These are phyloP conservation scores for Lingula anatina DNA, from an alignment of 2,888 invertebrate genomes.

Conservation along the genomic window DNA sequence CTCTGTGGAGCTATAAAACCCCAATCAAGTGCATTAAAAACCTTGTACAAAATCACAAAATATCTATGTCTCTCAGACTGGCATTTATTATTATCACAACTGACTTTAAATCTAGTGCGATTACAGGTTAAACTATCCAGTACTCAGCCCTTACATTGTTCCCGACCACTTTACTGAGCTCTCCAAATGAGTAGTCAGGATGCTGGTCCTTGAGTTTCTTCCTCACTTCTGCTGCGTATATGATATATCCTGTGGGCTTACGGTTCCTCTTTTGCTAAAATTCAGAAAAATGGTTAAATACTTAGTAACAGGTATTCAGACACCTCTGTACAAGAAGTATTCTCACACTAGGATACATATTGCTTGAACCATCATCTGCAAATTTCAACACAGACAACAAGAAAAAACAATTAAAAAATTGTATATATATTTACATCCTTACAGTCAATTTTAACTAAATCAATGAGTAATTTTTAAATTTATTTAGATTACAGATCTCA, in stretches of 20 bases:
- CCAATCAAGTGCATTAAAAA: no score
- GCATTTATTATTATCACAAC: no score
- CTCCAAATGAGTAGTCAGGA: constrained; percentile 90
- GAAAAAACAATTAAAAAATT: neutral
- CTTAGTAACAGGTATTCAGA: neutral
- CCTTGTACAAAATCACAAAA: no score
- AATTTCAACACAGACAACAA: neutral
- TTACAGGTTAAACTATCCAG: no score
- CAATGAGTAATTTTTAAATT: no score
- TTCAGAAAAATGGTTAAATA: neutral
- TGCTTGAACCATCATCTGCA: neutral
- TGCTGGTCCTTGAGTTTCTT: constrained; percentile 88
- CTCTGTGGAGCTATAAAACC: no score
- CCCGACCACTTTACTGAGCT: constrained; percentile 70
- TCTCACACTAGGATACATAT: neutral
- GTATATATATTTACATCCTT: neutral
- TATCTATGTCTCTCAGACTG: no score
- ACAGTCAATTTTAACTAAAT: no score
- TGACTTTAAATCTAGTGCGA: no score
- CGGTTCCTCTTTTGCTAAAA: constrained; percentile 24
- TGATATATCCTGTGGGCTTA: constrained; percentile 81
- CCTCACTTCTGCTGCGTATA: constrained; percentile 94
- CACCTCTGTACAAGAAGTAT: neutral
- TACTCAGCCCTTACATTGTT: no score
- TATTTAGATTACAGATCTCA: no score